These are phyloP conservation scores for Parasteatoda tepidariorum DNA, from an alignment of 1,140 invertebrate genomes.

Conservation along the genomic window DNA sequence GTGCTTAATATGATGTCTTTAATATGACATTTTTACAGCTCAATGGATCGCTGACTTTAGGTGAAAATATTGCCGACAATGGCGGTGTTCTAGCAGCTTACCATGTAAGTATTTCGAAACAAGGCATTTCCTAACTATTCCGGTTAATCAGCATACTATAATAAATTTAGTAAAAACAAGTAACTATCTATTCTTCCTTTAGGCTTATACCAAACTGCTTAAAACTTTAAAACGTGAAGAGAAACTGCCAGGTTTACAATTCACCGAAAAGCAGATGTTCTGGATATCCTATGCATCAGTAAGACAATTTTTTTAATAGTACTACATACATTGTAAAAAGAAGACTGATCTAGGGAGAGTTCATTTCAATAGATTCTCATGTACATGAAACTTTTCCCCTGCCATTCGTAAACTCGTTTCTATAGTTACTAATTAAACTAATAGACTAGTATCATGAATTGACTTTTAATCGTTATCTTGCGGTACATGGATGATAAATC, in stretches of 20 bases:
- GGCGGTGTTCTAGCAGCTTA: slow-evolving; percentile 90
- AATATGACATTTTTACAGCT: no score
- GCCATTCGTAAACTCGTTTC: no score
- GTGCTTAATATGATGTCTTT: no score
- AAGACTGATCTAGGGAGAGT: background rate
- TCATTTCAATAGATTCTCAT: no score
- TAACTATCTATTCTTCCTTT: background rate
- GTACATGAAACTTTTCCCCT: no score
- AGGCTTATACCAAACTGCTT: slow-evolving; percentile 39
- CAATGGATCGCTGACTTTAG: slow-evolving; percentile 80
- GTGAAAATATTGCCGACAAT: slow-evolving; percentile 93
- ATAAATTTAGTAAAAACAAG: background rate
- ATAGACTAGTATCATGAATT: no score
- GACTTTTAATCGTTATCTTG: no score
- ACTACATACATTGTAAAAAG: background rate
- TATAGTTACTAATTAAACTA: no score
- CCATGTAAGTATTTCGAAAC: slow-evolving; percentile 69
- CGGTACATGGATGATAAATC: no score
- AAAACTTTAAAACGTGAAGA: slow-evolving; percentile 63
- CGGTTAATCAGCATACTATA: no score
- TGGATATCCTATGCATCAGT: slow-evolving; percentile 87
- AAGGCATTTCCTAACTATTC: no score
- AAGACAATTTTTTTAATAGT: slow-evolving; percentile 67
- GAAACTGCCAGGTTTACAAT: slow-evolving; percentile 81
- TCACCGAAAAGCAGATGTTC: slow-evolving; percentile 82